These are phyloP conservation scores for Chrysopa pallens DNA, from an alignment of 1,140 invertebrate species.

Conservation along the genomic window DNA sequence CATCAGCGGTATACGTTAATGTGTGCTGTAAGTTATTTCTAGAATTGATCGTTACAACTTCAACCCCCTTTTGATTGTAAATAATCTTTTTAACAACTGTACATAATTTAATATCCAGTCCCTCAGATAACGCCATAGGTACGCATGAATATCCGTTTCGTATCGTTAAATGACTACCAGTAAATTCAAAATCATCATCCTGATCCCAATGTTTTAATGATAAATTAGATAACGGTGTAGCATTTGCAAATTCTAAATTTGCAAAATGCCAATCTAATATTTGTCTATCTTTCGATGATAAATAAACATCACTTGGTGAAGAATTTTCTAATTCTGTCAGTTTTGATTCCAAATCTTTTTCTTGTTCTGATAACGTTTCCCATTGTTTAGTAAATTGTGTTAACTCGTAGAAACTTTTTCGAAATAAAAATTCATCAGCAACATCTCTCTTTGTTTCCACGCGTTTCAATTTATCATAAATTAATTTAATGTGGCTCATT, in stretches of 20 bases:
- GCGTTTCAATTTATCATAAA: slow-evolving; percentile 46
- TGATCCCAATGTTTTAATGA: slow-evolving; percentile 98
- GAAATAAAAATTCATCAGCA: slow-evolving; percentile 72
- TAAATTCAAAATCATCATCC: slow-evolving; percentile 97
- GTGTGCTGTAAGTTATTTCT: slow-evolving; percentile 44
- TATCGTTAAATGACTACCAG: slow-evolving; percentile 57
- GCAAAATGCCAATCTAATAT: slow-evolving; percentile 99
- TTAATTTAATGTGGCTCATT: slow-evolving; percentile 45
- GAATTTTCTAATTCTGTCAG: slow-evolving; percentile 71
- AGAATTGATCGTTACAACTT: slow-evolving; percentile 60
- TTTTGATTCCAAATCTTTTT: slow-evolving; percentile 73
- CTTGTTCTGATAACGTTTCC: slow-evolving; percentile 60
- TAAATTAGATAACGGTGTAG: slow-evolving; percentile 80
- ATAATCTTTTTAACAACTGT: slow-evolving; percentile 74
- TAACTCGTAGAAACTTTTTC: slow-evolving; percentile 68
- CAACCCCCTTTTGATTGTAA: slow-evolving; percentile 59
- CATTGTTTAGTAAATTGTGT: slow-evolving; percentile 65
- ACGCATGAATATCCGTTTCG: slow-evolving; percentile 52
- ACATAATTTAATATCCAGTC: slow-evolving; percentile 81
- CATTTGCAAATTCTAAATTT: slow-evolving; percentile 97
- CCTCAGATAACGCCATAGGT: slow-evolving; percentile 82
- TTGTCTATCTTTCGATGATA: slow-evolving; percentile 87
- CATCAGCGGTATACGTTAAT: slow-evolving; percentile 67
- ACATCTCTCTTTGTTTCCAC: slow-evolving; percentile 46
- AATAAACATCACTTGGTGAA: slow-evolving; percentile 84